These are phyloP conservation scores for Drosophila parabipectinata DNA, from an alignment of 1,140 invertebrate genomes.

Conservation along the genomic window DNA sequence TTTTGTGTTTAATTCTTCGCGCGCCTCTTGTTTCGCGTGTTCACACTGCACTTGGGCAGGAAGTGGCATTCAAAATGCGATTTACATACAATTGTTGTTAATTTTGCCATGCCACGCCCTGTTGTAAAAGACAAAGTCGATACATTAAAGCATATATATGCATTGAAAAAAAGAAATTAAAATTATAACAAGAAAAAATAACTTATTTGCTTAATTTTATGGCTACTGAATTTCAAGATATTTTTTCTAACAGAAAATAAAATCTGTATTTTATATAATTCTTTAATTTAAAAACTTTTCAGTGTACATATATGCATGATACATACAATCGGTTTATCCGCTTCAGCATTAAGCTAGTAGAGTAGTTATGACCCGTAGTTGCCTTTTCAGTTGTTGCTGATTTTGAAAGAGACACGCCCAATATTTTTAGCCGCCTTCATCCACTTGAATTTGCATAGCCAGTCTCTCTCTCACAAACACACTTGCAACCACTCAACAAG, in stretches of 20 bases:
- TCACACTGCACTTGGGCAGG: slow-evolving; percentile 48
- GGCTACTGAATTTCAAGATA: too few species aligned
- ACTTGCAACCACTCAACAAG: slow-evolving; percentile 48
- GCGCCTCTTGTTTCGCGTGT: slow-evolving; percentile 41
- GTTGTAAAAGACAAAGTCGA: slow-evolving; percentile 7
- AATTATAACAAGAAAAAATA: too few species aligned
- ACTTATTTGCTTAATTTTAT: too few species aligned
- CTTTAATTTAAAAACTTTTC: neutral
- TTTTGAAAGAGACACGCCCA: slow-evolving; percentile 14
- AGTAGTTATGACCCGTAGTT: slow-evolving; percentile 29
- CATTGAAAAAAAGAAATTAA: slow-evolving; percentile 4
- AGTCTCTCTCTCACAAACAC: slow-evolving; percentile 2
- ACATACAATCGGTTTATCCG: neutral
- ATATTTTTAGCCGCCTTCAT: slow-evolving; percentile 17
- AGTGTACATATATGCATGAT: slow-evolving; percentile 2
- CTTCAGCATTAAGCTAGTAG: slow-evolving; percentile 2
- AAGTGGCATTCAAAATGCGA: slow-evolving; percentile 50
- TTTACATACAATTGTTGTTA: slow-evolving; percentile 78
- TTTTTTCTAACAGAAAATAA: too few species aligned
- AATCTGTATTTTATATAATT: neutral
- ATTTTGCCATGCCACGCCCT: slow-evolving; percentile 52
- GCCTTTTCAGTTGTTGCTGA: slow-evolving; percentile 29
- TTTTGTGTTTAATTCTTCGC: slow-evolving; percentile 39
- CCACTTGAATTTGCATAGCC: slow-evolving; percentile 32
- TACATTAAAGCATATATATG: slow-evolving; percentile 9